phyloP scores from a whole-genome alignment of 2,797 vertebrate genomes.

The Carapus acus region DNA sequence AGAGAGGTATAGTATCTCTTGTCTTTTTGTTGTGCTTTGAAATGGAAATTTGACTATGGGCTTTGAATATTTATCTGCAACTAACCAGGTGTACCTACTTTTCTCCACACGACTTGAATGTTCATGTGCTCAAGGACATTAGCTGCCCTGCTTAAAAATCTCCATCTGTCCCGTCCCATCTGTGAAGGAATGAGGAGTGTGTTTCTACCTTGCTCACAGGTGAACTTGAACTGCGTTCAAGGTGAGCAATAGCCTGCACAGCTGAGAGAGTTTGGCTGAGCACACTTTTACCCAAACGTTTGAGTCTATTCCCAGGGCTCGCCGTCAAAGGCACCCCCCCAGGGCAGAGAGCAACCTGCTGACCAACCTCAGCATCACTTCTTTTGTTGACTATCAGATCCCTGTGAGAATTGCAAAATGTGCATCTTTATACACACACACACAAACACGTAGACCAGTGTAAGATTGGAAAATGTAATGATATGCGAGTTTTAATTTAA shows the following conservation, averaged over 20 bases:
- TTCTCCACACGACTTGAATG: slow-evolving; percentile 30
- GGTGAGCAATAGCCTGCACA: slow-evolving; percentile 50
- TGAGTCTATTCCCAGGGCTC: not conserved
- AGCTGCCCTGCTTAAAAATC: slow-evolving; percentile 46
- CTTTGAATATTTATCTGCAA: slow-evolving; percentile 4
- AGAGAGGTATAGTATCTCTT: too few species aligned
- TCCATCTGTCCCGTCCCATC: slow-evolving; percentile 66
- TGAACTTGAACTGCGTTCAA: slow-evolving; percentile 51
- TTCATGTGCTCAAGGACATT: slow-evolving; percentile 50
- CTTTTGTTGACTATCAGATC: not conserved
- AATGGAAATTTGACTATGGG: too few species aligned
- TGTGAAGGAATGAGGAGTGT: slow-evolving; percentile 48
- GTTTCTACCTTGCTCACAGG: slow-evolving; percentile 40
- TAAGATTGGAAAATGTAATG: too few species aligned
- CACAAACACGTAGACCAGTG: too few species aligned
- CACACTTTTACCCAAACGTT: slow-evolving; percentile 3
- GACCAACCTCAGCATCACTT: not conserved
- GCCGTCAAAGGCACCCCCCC: not conserved
- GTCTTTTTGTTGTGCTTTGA: too few species aligned
- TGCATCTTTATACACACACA: too few species aligned
- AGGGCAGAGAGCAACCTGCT: not conserved
- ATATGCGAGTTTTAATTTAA: too few species aligned
- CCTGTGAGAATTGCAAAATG: too few species aligned
- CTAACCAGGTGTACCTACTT: slow-evolving; percentile 27
- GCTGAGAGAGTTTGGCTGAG: slow-evolving; percentile 8